A percentile compares a stretch with the other conserved stretches of the same genome.
Conservation (phyloP, 2,888 invertebrate genomes). For the Amblyjoppa proteus region DNA sequence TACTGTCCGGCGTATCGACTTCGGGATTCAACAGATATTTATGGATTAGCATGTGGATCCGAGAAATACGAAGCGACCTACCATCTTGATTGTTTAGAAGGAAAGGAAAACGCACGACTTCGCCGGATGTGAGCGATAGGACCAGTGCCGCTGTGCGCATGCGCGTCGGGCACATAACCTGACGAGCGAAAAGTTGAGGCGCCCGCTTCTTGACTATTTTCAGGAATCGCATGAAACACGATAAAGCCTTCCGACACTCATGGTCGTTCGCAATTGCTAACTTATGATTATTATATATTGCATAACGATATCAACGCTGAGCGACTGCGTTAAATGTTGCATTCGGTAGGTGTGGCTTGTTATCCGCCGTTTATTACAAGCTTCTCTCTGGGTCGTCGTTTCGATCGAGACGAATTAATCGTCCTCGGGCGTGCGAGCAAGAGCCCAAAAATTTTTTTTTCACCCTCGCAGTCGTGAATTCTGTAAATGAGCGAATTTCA, state of each 20-base stretch:
- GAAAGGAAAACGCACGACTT: conserved; percentile 74
- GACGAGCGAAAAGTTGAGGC: conserved; percentile 58
- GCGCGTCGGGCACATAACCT: conserved; percentile 64
- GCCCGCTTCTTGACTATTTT: conserved; percentile 41
- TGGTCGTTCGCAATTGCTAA: not conserved
- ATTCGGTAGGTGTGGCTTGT: conserved; percentile 4
- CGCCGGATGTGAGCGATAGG: conserved; percentile 72
- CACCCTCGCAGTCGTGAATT: conserved; percentile 6
- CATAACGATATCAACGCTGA: not conserved
- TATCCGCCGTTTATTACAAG: conserved; percentile 16
- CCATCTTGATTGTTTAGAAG: conserved; percentile 81
- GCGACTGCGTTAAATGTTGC: not conserved
- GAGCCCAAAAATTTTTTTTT: conserved; percentile 1
- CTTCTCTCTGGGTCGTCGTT: not conserved
- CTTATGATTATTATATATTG: conserved; percentile 10
- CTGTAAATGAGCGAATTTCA: conserved; percentile 34
- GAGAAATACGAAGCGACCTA: conserved; percentile 73
- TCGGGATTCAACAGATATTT: conserved; percentile 61
- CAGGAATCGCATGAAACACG: conserved; percentile 36
- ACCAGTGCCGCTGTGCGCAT: conserved; percentile 60
- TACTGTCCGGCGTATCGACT: conserved; percentile 1
- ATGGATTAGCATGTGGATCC: conserved; percentile 58
- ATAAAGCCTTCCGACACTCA: conserved; percentile 5
- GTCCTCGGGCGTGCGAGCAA: too few relatives aligned
- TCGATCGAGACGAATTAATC: not conserved